Percentiles rank a stretch among this genome's conserved stretches.
Conservation (phyloP, 2,113 vertebrate genomes). For the Myrmecophaga tridactyla region DNA sequence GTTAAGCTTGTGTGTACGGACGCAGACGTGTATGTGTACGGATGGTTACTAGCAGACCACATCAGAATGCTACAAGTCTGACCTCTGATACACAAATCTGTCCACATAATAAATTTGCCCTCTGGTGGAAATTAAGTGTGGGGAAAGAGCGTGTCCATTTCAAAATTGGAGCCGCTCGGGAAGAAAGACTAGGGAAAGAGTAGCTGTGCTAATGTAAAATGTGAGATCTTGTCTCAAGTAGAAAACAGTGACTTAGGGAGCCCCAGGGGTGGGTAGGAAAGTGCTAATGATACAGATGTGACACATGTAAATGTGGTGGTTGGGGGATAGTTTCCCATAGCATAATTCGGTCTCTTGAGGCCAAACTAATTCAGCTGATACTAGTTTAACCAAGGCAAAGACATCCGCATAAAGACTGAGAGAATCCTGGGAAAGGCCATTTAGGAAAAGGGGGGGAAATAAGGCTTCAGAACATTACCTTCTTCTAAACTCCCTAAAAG, state of each 20-base stretch:
- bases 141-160: not conserved
- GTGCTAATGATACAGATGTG: not conserved
- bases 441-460: not conserved
- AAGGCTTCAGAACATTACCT: not conserved
- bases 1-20: not conserved
- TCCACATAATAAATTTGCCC: not conserved
- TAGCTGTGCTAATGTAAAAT: not conserved
- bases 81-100: not conserved
- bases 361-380: not conserved
- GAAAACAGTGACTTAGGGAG: not conserved
- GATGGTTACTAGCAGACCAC: not conserved
- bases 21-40: not conserved
- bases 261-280: not conserved
- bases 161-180: not conserved
- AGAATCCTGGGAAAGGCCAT: not conserved
- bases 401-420: not conserved
- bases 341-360: not conserved
- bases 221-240: not conserved
- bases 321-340: not conserved
- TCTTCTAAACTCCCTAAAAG: not conserved
- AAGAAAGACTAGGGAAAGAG: not conserved
- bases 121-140: not conserved
- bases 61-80: not conserved
- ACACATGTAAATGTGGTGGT: not conserved
- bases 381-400: not conserved